Evolutionary conservation across 1,140 invertebrate species (phyloP).

Genomic region (Drosophila punjabiensis): DNA sequence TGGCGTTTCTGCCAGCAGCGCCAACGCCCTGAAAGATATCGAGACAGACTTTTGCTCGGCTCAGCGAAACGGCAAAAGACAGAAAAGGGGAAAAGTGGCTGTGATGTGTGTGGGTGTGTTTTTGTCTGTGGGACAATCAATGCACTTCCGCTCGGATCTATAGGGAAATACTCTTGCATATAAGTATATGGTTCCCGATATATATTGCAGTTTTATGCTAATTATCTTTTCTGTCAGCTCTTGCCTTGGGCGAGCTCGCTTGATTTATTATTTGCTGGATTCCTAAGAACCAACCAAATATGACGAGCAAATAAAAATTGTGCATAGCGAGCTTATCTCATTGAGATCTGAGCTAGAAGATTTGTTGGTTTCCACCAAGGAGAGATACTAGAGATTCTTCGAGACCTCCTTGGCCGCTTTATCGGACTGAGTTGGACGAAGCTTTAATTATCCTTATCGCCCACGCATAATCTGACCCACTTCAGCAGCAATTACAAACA

Average conservation of each 20-base stretch:
- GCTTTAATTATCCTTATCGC: constrained; percentile 18
- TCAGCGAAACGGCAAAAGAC: constrained; percentile 19
- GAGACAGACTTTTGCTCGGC: constrained; percentile 32
- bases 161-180: constrained; percentile 26
- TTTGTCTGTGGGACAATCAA: constrained; percentile 67
- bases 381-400: neutral
- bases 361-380: neutral
- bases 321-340: neutral
- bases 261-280: constrained; percentile 67
- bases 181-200: constrained; percentile 12
- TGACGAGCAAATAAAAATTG: constrained; percentile 27
- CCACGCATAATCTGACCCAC: constrained; percentile 34
- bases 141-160: constrained; percentile 66
- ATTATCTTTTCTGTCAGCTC: constrained; percentile 59
- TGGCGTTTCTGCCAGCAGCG: constrained; percentile 42
- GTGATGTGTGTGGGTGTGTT: constrained; percentile 55
- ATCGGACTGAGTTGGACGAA: neutral
- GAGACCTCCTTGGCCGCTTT: neutral
- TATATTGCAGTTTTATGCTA: constrained; percentile 56
- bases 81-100: constrained; percentile 11
- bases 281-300: constrained; percentile 36
- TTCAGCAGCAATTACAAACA: constrained; percentile 15
- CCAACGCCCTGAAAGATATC: constrained; percentile 53
- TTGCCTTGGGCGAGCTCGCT: constrained; percentile 38
- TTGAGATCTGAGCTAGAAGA: neutral